Percentiles rank a stretch among this genome's conserved stretches.
These are phyloP conservation scores for Archips crataeganus DNA, from an alignment of 2,888 invertebrate genomes.

Conservation along the genomic window DNA sequence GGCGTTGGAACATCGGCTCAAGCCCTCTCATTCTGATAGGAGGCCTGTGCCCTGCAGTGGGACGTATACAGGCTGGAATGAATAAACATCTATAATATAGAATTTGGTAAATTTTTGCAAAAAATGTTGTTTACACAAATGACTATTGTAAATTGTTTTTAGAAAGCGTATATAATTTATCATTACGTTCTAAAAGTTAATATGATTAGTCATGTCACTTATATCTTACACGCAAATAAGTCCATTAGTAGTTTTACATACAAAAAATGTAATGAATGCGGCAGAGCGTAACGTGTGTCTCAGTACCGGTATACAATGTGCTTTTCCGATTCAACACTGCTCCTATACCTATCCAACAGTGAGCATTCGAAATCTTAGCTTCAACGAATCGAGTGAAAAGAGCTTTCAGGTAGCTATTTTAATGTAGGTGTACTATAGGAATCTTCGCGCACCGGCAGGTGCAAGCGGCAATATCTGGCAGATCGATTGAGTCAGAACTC, in stretches of 20 bases:
- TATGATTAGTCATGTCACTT: not conserved
- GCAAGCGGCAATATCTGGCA: conserved; percentile 50
- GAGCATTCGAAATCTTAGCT: conserved; percentile 49
- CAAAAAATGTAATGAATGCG: conserved; percentile 5
- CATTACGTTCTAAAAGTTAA: not conserved
- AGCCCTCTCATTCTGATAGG: too few relatives aligned
- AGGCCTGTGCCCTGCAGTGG: too few relatives aligned
- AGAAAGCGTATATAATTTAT: not conserved
- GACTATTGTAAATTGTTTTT: not conserved
- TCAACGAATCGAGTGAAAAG: conserved; percentile 54
- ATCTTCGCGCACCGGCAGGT: conserved; percentile 45
- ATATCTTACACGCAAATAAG: not conserved
- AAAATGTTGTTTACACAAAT: not conserved
- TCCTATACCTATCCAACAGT: conserved; percentile 17
- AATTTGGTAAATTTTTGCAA: too few relatives aligned
- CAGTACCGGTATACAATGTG: conserved; percentile 13
- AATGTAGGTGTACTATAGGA: conserved; percentile 45
- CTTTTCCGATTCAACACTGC: conserved; percentile 22
- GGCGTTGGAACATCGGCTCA: too few relatives aligned
- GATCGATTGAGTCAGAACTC: conserved; percentile 46
- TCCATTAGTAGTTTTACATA: not conserved
- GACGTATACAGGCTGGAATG: too few relatives aligned
- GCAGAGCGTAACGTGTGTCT: not conserved
- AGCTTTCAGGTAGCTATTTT: conserved; percentile 57
- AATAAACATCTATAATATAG: too few relatives aligned